These are phyloP conservation scores for Hesperophylax magnus DNA, from an alignment of 1,140 invertebrate genomes.

Conservation along the genomic window DNA sequence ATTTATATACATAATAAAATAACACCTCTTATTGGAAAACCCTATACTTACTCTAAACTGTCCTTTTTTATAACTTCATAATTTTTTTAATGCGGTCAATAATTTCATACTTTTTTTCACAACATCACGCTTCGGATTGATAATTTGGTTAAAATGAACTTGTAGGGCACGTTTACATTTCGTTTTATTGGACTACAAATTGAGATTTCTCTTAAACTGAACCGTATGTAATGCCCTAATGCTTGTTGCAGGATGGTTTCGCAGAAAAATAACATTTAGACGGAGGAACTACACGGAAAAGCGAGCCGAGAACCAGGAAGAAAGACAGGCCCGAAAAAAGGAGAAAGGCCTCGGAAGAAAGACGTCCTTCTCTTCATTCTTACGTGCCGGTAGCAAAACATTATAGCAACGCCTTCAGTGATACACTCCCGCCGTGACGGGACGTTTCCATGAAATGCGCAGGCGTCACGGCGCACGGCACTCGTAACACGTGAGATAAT, in stretches of 20 bases:
- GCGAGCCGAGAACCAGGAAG: slow-evolving; percentile 41
- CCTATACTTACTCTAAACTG: too few species aligned
- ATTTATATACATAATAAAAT: too few species aligned
- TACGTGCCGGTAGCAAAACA: slow-evolving; percentile 42
- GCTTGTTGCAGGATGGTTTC: slow-evolving; percentile 55
- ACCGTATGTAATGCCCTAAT: not conserved
- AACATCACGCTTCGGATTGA: too few species aligned
- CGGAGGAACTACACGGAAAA: slow-evolving; percentile 53
- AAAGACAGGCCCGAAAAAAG: not conserved
- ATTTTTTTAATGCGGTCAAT: too few species aligned
- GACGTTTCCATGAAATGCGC: not conserved
- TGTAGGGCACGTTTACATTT: too few species aligned
- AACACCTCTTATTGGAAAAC: too few species aligned
- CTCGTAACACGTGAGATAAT: slow-evolving; percentile 18
- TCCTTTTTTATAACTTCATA: too few species aligned
- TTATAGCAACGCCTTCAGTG: slow-evolving; percentile 40
- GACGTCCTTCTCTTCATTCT: slow-evolving; percentile 31
- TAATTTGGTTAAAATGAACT: too few species aligned
- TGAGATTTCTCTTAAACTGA: too few species aligned
- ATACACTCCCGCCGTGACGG: slow-evolving; percentile 15
- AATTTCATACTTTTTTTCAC: too few species aligned
- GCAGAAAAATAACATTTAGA: slow-evolving; percentile 59
- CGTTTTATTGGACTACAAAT: too few species aligned
- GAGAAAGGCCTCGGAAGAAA: slow-evolving; percentile 13
- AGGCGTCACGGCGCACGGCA: not conserved